These are phyloP conservation scores for Crocodylus rhombifer DNA, from an alignment of 2,797 vertebrate genomes.

Conservation along the genomic window DNA sequence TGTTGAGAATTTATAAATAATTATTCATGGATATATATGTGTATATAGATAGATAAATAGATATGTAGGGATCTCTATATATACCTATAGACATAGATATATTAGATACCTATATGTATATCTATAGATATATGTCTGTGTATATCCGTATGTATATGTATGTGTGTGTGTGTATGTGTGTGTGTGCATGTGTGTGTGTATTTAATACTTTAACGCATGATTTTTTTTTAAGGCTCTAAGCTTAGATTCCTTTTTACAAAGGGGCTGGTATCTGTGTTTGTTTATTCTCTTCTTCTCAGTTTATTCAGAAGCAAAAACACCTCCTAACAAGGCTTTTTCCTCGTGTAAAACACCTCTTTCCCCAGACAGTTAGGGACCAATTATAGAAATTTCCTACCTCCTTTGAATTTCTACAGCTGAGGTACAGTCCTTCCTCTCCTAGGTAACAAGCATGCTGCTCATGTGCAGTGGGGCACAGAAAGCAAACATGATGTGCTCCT, in stretches of 20 bases:
- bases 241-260: slow-evolving; percentile 44
- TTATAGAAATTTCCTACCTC: slow-evolving; percentile 72
- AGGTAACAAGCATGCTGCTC: slow-evolving; percentile 69
- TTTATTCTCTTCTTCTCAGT: neutral
- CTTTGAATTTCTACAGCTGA: slow-evolving; percentile 70
- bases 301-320: slow-evolving; percentile 54
- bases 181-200: no score
- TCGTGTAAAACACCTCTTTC: slow-evolving; percentile 68
- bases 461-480: slow-evolving; percentile 3
- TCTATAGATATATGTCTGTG: no score
- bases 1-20: slow-evolving; percentile 77
- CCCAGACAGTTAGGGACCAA: slow-evolving; percentile 72
- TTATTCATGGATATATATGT: slow-evolving; percentile 15
- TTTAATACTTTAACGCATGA: no score
- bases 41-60: neutral
- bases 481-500: slow-evolving; percentile 50
- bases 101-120: no score
- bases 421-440: slow-evolving; percentile 55
- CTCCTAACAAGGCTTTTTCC: slow-evolving; percentile 60
- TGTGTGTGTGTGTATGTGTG: no score
- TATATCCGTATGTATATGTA: no score
- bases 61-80: no score
- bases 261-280: slow-evolving; percentile 52
- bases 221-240: slow-evolving; percentile 27
- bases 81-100: neutral